Evolutionary conservation across 1,140 invertebrate genomes (phyloP).

Genomic region (Apis laboriosa): DNA sequence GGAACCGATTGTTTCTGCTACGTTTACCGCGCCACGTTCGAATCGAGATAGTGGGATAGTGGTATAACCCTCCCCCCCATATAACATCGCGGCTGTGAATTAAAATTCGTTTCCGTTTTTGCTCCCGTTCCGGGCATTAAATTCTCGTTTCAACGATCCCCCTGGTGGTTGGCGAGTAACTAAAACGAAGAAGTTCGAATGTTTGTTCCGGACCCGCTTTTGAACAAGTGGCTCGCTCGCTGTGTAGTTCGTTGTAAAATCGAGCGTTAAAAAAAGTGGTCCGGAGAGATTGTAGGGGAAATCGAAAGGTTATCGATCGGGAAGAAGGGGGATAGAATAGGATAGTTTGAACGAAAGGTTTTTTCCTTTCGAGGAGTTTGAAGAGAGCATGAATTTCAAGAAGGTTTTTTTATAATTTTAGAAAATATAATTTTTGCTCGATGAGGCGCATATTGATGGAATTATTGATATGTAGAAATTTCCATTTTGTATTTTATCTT

Average conservation of each 20-base stretch:
- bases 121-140: conserved; percentile 9
- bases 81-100: neutral
- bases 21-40: conserved; percentile 26
- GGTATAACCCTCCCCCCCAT: neutral
- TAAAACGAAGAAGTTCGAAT: neutral
- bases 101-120: conserved; percentile 1
- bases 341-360: neutral
- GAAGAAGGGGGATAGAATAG: neutral
- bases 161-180: neutral
- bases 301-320: conserved; percentile 17
- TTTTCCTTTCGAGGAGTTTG: neutral
- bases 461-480: no score
- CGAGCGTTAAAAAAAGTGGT: conserved; percentile 15
- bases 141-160: conserved; percentile 10
- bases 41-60: neutral
- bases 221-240: neutral
- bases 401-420: no score
- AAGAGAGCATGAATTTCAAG: neutral
- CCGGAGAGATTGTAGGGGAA: neutral
- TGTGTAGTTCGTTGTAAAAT: neutral
- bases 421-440: no score
- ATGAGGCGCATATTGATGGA: no score
- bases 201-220: conserved; percentile 6
- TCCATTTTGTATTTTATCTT: neutral
- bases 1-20: conserved; percentile 59